Base-by-base conservation (phyloP, 2,113 vertebrate species). In the Rafetus swinhoei region DNA sequence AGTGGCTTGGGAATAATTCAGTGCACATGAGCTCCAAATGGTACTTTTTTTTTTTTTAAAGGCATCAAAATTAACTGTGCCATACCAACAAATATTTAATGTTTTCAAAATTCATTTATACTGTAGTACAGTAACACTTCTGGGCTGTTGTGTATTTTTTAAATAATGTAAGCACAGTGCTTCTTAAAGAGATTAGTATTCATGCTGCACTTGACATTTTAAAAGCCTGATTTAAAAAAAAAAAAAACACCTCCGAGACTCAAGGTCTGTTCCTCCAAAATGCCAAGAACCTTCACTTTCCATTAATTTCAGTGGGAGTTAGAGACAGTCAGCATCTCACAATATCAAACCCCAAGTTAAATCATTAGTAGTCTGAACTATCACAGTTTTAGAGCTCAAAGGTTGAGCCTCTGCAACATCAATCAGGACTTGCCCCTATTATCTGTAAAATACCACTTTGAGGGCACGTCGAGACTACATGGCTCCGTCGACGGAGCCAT, bases 331-430 rank as follows among this genome's bases (percentile, higher is more conserved):
- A 25, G 79, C 32, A 69, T n/a, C 32, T n/a, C 8, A 4, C 15
- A 69, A 16, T 69, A 32, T 52, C 50, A 13, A 5, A 1, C 19
- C 35, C 60, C 7, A 0, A 60, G 0, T 1, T 52, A 0, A 19
- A 6, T 4, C 56, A 65, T 2, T 72, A 35, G n/a, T 72, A 72
- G 8, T 27, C 24, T 60, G 4, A 60, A 4, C 32, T 65, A 18
- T 69, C 15, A 65, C 27, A 65, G 32, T 65, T 65, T 65, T 32
- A 65, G 27, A 32, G 29, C 32, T n/a, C 65, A 69, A 12, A 21
- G 11, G 39, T 25, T 13, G 22, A 25, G 35, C 11, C 45, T 50
- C 22, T 25, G 45, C 22, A 50, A 24, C 11, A 77, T 22, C 74
- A 50, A 77, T 9, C 74, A 77, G 24, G 74, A 77, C 39, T 50